Evolutionary conservation across 2,797 vertebrate genomes (phyloP).

Genomic region (Telmatherina bonti): DNA sequence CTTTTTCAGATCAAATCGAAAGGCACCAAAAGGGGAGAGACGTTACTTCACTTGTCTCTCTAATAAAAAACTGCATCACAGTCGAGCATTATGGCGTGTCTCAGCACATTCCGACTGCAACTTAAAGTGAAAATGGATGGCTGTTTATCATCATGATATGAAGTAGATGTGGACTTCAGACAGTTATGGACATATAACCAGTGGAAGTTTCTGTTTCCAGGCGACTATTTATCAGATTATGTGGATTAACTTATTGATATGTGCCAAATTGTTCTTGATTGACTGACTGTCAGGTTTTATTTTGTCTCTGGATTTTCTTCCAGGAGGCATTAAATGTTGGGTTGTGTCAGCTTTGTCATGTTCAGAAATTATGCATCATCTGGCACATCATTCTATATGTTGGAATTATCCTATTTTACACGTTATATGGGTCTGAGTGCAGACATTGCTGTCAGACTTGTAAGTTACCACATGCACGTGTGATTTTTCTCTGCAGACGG

Average conservation of each 20-base stretch:
- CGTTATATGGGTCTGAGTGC: background rate
- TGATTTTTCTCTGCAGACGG: conserved; percentile 18
- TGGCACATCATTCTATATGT: background rate
- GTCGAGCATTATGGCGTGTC: conserved; percentile 6
- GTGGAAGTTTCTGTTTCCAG: conserved; percentile 12
- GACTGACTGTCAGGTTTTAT: conserved; percentile 24
- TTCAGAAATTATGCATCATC: background rate
- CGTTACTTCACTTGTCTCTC: conserved; percentile 18
- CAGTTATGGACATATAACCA: conserved; percentile 20
- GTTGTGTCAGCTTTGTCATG: background rate
- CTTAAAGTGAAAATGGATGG: conserved; percentile 2
- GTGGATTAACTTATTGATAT: conserved; percentile 33
- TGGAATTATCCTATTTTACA: background rate
- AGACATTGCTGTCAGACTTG: conserved; percentile 17
- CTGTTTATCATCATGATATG: conserved; percentile 2
- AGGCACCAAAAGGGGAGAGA: conserved; percentile 4
- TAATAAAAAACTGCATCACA: conserved; percentile 28
- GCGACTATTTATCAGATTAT: conserved; percentile 36
- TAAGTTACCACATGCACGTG: conserved; percentile 18
- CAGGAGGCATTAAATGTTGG: background rate
- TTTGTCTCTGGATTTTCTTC: conserved; percentile 3
- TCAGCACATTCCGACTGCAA: conserved; percentile 5
- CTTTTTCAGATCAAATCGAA: conserved; percentile 24
- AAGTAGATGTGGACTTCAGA: background rate
- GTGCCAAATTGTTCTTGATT: conserved; percentile 7